phyloP scores from a whole-genome alignment of 2,113 vertebrate species.

The Meleagris gallopavo region DNA sequence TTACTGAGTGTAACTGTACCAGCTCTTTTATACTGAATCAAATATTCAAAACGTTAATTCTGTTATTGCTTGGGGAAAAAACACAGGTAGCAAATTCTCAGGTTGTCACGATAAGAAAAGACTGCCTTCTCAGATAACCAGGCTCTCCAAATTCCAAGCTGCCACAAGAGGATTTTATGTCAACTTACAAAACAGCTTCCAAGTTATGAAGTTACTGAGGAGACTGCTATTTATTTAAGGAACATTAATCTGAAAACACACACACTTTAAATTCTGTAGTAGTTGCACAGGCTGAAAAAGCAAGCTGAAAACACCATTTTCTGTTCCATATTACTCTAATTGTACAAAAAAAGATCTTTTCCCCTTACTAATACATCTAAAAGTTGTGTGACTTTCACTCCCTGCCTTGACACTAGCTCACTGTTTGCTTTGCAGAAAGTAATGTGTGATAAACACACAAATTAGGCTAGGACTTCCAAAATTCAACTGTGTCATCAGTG shows the following conservation, averaged over 20 bases:
- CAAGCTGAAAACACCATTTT: neutral
- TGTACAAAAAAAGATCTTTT: neutral
- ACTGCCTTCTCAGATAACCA: constrained; percentile 59
- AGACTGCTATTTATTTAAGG: constrained; percentile 46
- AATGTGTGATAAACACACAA: neutral
- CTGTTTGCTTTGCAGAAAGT: neutral
- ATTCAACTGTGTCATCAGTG: neutral
- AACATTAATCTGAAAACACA: constrained; percentile 15
- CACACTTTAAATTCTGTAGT: constrained; percentile 15
- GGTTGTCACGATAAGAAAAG: constrained; percentile 28
- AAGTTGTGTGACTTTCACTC: neutral
- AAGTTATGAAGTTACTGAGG: neutral
- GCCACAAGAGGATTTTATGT: constrained; percentile 51
- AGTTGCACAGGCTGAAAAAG: neutral
- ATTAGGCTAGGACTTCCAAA: neutral
- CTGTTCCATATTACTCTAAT: neutral
- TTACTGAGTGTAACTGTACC: neutral
- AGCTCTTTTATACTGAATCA: constrained; percentile 11
- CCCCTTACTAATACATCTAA: neutral
- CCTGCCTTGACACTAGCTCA: neutral
- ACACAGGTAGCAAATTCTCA: constrained; percentile 44
- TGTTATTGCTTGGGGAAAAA: constrained; percentile 47
- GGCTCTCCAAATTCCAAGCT: constrained; percentile 44
- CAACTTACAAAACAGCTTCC: constrained; percentile 54
- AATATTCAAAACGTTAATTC: constrained; percentile 46